Base-by-base conservation (phyloP, 2,113 vertebrate species). In the Chaetodon auriga region DNA sequence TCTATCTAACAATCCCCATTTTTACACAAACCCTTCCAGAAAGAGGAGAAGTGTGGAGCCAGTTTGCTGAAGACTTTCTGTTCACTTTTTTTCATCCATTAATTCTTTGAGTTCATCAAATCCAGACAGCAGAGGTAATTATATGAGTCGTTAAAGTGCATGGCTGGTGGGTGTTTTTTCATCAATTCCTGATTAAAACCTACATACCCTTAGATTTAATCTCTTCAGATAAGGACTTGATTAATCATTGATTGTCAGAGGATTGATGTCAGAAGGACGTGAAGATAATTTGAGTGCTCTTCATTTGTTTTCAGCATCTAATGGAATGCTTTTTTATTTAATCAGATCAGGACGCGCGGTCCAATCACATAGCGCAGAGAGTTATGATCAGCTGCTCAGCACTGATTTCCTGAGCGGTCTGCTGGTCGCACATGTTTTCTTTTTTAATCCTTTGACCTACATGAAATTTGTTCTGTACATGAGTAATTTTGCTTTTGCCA, bases 51-150 rank as follows among this genome's bases (percentile, higher is more conserved):
- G 57, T 1, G 7, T 36, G 43, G 45, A 25, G 65, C 46, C 19
- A 25, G 51, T 60, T 71, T 66, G 25, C 30, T n/a, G 65, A 2
- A 7, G 48, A 2, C 3, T 25, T 35, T 75, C 30, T 11, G 6
- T 51, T 15, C 5, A 43, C 46, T 68, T 76, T 45, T 63, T 36
- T 10, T 30, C 38, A 45, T 19, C 71, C 25, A 64, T 76, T 68
- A 77, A 81, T 68, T 79, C 69, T 58, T 0, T 1, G 38, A 60
- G 60, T 88, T 88, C 48, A 81, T 90, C 81, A 85, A 82, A 84
- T 43, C 35, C 76, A 79, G 82, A 63, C 80, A 77, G 66, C 70
- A 46, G 77, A 30, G 78, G 65, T 79, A 78, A 90, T 86, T 86
- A 83, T 63, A 49, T 2, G 1, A 35, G 71, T 49, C n/a, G 14